A percentile compares a stretch with the other conserved stretches of the same genome.
Evolutionary conservation across 2,888 invertebrate genomes (phyloP).

Genomic region (Andrena minutula): DNA sequence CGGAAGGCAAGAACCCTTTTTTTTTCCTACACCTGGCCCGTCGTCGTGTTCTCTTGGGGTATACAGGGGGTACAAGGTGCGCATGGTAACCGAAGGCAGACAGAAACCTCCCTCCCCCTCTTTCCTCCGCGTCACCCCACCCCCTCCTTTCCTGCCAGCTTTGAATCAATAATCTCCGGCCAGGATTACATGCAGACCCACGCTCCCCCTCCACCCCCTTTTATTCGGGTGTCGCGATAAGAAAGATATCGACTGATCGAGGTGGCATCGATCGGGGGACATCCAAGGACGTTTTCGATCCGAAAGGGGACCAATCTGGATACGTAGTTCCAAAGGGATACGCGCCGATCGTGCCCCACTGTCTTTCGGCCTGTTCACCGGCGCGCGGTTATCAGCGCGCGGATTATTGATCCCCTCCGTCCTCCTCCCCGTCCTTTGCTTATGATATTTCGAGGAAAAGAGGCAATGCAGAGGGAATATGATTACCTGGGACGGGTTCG

Average conservation of each 20-base stretch:
- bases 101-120: slow-evolving; percentile 51
- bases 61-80: slow-evolving; percentile 66
- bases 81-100: slow-evolving; percentile 68
- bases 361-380: slow-evolving; percentile 25
- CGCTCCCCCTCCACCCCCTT: neutral
- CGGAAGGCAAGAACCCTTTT: slow-evolving; percentile 31
- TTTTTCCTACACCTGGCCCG: slow-evolving; percentile 45
- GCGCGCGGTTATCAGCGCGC: slow-evolving; percentile 77
- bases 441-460: slow-evolving; percentile 66
- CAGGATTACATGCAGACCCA: slow-evolving; percentile 70
- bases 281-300: neutral
- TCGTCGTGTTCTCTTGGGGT: slow-evolving; percentile 51
- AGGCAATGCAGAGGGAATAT: slow-evolving; percentile 24
- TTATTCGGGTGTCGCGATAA: slow-evolving; percentile 50
- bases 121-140: slow-evolving; percentile 25
- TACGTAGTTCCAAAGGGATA: neutral
- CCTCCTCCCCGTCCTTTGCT: slow-evolving; percentile 65
- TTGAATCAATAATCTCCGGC: slow-evolving; percentile 76
- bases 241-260: slow-evolving; percentile 45
- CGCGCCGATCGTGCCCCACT: slow-evolving; percentile 5
- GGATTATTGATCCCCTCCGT: slow-evolving; percentile 83
- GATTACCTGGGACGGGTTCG: slow-evolving; percentile 25
- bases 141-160: slow-evolving; percentile 54
- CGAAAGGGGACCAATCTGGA: neutral
- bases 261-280: neutral